A percentile compares a stretch with the other conserved stretches of the same genome.
phyloP scores from a whole-genome alignment of 2,113 vertebrate species.

The Ageneiosus marmoratus region DNA sequence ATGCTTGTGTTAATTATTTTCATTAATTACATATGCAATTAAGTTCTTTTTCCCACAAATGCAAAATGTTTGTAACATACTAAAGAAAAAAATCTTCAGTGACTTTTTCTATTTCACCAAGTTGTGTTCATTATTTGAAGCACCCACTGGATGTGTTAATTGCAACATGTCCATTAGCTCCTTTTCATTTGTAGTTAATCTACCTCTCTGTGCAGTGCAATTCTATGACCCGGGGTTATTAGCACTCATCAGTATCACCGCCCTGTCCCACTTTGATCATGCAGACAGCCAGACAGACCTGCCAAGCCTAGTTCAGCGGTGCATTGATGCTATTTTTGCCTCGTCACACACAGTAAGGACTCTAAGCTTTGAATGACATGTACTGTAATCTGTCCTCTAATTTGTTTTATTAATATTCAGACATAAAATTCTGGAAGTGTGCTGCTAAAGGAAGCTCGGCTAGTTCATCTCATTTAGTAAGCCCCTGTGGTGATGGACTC shows the following conservation, averaged over 20 bases:
- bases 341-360: constrained; percentile 23
- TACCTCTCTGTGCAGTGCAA: constrained; percentile 21
- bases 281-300: constrained; percentile 35
- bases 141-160: neutral
- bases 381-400: constrained; percentile 12
- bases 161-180: constrained; percentile 18
- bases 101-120: neutral
- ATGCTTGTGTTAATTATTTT: neutral
- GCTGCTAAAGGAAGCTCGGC: constrained; percentile 16
- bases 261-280: constrained; percentile 56
- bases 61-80: neutral
- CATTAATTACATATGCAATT: neutral
- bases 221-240: constrained; percentile 47
- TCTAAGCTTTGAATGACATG: constrained; percentile 1
- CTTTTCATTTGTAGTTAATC: constrained; percentile 30
- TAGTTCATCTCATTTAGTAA: constrained; percentile 32
- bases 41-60: neutral
- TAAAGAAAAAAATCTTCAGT: neutral
- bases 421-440: constrained; percentile 18
- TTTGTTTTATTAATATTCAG: constrained; percentile 39
- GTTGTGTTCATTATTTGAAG: neutral
- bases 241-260: constrained; percentile 59
- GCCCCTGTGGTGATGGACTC: constrained; percentile 21
- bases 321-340: constrained; percentile 65
- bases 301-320: constrained; percentile 58